Conservation (phyloP, 2,797 vertebrate species). For the Oreonectes daqikongensis region DNA sequence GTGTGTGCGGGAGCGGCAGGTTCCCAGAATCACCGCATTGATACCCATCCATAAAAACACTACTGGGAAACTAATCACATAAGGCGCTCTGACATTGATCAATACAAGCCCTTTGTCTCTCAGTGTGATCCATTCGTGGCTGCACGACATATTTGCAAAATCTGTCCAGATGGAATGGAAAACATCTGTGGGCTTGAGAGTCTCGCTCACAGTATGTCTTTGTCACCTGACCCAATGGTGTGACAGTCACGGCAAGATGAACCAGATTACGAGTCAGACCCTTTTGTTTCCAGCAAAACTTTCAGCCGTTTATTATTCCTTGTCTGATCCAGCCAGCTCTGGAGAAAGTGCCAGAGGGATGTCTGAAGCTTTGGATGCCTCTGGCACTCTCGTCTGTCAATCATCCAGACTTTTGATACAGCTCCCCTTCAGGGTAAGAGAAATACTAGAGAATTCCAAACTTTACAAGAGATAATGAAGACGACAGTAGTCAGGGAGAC, state of each 20-base stretch:
- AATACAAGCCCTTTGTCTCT: slow-evolving; percentile 42
- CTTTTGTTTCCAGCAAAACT: slow-evolving; percentile 47
- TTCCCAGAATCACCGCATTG: slow-evolving; percentile 36
- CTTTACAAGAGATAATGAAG: slow-evolving; percentile 38
- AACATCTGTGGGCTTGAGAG: slow-evolving; percentile 54
- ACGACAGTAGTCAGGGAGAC: slow-evolving; percentile 32
- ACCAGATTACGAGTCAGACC: slow-evolving; percentile 43
- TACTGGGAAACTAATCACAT: slow-evolving; percentile 45
- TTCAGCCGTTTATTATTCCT: slow-evolving; percentile 46
- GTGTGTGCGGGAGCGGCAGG: background rate
- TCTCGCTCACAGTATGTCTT: slow-evolving; percentile 35
- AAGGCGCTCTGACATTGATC: slow-evolving; percentile 41
- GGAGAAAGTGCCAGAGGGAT: slow-evolving; percentile 37
- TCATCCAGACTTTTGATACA: slow-evolving; percentile 51
- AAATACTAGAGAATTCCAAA: slow-evolving; percentile 46
- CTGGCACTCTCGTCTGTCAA: slow-evolving; percentile 39
- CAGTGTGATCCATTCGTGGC: slow-evolving; percentile 37
- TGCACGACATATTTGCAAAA: slow-evolving; percentile 26
- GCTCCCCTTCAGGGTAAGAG: slow-evolving; percentile 36
- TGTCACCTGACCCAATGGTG: slow-evolving; percentile 55
- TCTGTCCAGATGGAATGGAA: slow-evolving; percentile 49
- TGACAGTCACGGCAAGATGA: slow-evolving; percentile 53
- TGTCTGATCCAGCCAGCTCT: slow-evolving; percentile 43
- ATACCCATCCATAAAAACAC: slow-evolving; percentile 29
- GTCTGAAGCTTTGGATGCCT: slow-evolving; percentile 41